A percentile compares a stretch with the other conserved stretches of the same genome.
Conservation (phyloP, 2,888 invertebrate genomes). For the Phyllotreta cruciferae region DNA sequence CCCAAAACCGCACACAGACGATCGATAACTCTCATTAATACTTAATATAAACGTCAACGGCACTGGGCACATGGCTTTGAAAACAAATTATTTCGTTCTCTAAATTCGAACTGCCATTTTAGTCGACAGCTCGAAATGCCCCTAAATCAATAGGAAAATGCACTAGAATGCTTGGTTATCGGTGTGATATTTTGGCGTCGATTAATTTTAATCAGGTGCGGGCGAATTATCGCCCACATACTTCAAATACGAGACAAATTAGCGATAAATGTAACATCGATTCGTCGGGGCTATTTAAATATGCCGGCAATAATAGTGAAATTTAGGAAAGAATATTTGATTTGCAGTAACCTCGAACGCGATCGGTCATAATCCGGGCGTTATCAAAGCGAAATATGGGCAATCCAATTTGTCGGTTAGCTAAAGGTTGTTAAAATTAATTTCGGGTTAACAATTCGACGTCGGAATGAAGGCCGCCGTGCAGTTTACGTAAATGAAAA, state of each 20-base stretch:
- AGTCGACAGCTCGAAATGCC: conserved; percentile 5
- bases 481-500: conserved; percentile 18
- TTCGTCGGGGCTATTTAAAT: no score
- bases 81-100: conserved; percentile 24
- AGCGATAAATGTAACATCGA: not conserved
- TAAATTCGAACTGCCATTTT: conserved; percentile 7
- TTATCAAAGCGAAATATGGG: conserved; percentile 8
- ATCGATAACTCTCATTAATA: conserved; percentile 21
- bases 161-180: conserved; percentile 12
- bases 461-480: conserved; percentile 10
- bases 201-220: conserved; percentile 18
- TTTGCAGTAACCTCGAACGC: no score
- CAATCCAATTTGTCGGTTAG: conserved; percentile 14
- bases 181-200: conserved; percentile 9
- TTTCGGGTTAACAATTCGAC: conserved; percentile 26
- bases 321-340: no score
- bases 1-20: not conserved
- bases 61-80: conserved; percentile 7
- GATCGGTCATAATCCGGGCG: no score
- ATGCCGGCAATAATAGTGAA: no score
- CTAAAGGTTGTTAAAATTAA: conserved; percentile 24
- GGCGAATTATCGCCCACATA: conserved; percentile 14
- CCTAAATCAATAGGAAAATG: conserved; percentile 15
- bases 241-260: conserved; percentile 8
- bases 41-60: conserved; percentile 17